phyloP scores from a whole-genome alignment of 1,140 invertebrate genomes.

The Ladona fulva region DNA sequence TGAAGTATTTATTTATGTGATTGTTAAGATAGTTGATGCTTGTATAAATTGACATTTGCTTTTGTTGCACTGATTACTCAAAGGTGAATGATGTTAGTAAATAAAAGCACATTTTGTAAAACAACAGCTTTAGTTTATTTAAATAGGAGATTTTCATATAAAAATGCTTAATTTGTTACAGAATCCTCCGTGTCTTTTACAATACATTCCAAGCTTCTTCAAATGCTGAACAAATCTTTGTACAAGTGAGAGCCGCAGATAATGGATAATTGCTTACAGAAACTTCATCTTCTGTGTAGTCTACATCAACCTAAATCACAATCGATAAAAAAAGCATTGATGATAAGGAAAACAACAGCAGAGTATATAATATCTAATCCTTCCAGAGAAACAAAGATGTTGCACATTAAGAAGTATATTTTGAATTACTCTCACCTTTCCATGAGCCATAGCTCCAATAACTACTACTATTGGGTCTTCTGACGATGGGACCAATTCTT shows the following conservation, averaged over 20 bases:
- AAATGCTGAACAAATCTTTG: slow-evolving; percentile 93
- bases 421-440: slow-evolving; percentile 51
- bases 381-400: neutral
- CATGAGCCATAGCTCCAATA: slow-evolving; percentile 96
- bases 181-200: neutral
- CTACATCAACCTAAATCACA: slow-evolving; percentile 57
- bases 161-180: too few species aligned
- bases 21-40: too few species aligned
- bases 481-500: slow-evolving; percentile 67
- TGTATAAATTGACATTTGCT: too few species aligned
- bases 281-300: slow-evolving; percentile 84
- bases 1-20: too few species aligned
- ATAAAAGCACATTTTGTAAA: too few species aligned
- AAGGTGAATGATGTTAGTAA: too few species aligned
- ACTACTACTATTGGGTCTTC: slow-evolving; percentile 84
- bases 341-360: neutral
- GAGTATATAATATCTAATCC: too few species aligned
- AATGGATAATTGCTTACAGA: slow-evolving; percentile 95
- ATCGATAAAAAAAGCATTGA: slow-evolving; percentile 15
- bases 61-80: too few species aligned
- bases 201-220: slow-evolving; percentile 88
- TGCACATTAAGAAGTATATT: too few species aligned
- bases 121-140: too few species aligned
- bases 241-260: slow-evolving; percentile 90
- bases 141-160: too few species aligned